Evolutionary conservation across 1,140 invertebrate genomes (phyloP).

Genomic region (Drosophila triauraria): DNA sequence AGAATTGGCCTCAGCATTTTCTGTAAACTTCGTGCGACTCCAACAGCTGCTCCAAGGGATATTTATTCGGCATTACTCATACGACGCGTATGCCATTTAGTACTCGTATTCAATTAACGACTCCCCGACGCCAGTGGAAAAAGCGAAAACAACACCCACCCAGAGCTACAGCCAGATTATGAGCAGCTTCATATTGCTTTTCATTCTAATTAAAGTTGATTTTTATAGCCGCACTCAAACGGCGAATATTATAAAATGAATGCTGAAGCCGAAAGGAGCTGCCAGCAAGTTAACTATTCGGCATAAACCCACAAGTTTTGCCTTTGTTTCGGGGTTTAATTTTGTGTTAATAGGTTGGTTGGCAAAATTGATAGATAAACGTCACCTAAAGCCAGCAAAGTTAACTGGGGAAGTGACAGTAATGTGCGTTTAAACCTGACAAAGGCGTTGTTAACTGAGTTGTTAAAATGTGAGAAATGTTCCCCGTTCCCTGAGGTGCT

Average conservation of each 20-base stretch:
- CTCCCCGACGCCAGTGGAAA: slow-evolving; percentile 28
- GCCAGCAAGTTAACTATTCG: slow-evolving; percentile 18
- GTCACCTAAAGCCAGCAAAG: neutral
- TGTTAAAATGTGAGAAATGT: neutral
- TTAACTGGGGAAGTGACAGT: slow-evolving; percentile 3
- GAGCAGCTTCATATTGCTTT: slow-evolving; percentile 41
- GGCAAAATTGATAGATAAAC: neutral
- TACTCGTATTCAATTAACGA: slow-evolving; percentile 52
- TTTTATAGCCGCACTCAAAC: slow-evolving; percentile 34
- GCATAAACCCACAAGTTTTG: neutral
- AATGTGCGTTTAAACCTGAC: neutral
- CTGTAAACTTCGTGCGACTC: neutral
- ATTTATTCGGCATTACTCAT: slow-evolving; percentile 29
- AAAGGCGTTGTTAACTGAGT: neutral
- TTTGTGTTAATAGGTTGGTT: neutral
- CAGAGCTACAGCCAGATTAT: slow-evolving; percentile 34
- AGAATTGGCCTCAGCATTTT: slow-evolving; percentile 7
- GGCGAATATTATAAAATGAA: slow-evolving; percentile 22
- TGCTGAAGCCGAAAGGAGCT: slow-evolving; percentile 2
- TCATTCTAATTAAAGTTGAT: slow-evolving; percentile 43
- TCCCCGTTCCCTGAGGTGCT: neutral
- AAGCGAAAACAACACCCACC: slow-evolving; percentile 15
- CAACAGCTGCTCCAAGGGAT: slow-evolving; percentile 24
- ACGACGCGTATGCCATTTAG: slow-evolving; percentile 39
- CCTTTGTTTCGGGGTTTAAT: slow-evolving; percentile 4